Evolutionary conservation across 2,888 invertebrate species (phyloP).

Genomic region (Lacanobia oleracea): DNA sequence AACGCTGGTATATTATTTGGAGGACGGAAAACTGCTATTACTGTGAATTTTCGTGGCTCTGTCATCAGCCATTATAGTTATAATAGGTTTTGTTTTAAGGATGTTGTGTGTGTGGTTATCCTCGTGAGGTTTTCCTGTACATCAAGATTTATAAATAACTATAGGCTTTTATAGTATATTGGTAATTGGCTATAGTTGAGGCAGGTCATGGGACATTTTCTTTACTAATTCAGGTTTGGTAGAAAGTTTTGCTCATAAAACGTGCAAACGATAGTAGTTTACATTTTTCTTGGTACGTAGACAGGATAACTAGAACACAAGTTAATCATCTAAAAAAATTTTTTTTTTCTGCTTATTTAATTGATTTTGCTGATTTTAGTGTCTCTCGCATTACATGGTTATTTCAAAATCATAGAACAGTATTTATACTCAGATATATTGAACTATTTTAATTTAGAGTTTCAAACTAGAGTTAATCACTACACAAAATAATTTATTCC

Average conservation of each 20-base stretch:
- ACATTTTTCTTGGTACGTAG: no score
- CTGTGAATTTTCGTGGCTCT: constrained; percentile 73
- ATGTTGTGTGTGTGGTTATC: constrained; percentile 55
- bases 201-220: neutral
- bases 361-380: no score
- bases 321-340: no score
- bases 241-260: neutral
- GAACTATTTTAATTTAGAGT: no score
- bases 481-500: no score
- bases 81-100: constrained; percentile 64
- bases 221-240: neutral
- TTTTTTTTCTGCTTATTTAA: no score
- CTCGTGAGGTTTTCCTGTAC: constrained; percentile 38
- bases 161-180: constrained; percentile 14
- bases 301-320: no score
- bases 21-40: constrained; percentile 84
- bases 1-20: constrained; percentile 78
- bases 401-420: no score
- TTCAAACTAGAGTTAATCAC: no score
- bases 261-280: no score
- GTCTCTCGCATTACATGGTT: no score
- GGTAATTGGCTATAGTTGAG: constrained; percentile 16
- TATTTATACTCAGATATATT: no score
- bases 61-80: constrained; percentile 56
- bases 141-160: constrained; percentile 20